These are phyloP conservation scores for Pampusana beccarii DNA, from an alignment of 2,113 vertebrate species.

Conservation along the genomic window DNA sequence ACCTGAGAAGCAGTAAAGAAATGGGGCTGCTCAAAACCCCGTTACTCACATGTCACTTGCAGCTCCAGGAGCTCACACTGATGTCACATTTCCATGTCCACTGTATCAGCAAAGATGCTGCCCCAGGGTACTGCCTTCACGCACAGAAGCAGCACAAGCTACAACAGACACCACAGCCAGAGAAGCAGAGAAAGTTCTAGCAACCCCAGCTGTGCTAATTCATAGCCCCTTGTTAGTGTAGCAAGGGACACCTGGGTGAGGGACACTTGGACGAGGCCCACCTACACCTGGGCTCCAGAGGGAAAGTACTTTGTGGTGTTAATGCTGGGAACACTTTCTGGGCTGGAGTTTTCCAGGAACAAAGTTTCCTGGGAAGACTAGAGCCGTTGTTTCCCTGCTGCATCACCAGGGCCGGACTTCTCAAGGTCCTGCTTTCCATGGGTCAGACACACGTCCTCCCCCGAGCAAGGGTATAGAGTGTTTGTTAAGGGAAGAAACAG, in stretches of 20 bases:
- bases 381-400: background rate
- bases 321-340: background rate
- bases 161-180: accelerated
- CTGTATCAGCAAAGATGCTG: accelerated
- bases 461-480: accelerated
- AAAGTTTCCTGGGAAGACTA: background rate
- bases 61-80: accelerated
- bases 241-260: background rate
- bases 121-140: accelerated
- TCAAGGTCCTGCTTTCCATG: accelerated
- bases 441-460: accelerated
- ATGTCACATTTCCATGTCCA: accelerated
- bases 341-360: background rate
- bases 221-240: background rate
- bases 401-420: accelerated
- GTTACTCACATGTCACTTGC: accelerated
- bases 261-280: background rate
- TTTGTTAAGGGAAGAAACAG: background rate
- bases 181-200: accelerated
- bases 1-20: accelerated
- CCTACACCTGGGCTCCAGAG: background rate
- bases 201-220: accelerated
- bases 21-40: accelerated
- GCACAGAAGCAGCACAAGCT: accelerated
- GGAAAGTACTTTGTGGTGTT: accelerated